These are phyloP conservation scores for Oscheius sp. DNA, from an alignment of 1,140 invertebrate genomes.

Conservation along the genomic window DNA sequence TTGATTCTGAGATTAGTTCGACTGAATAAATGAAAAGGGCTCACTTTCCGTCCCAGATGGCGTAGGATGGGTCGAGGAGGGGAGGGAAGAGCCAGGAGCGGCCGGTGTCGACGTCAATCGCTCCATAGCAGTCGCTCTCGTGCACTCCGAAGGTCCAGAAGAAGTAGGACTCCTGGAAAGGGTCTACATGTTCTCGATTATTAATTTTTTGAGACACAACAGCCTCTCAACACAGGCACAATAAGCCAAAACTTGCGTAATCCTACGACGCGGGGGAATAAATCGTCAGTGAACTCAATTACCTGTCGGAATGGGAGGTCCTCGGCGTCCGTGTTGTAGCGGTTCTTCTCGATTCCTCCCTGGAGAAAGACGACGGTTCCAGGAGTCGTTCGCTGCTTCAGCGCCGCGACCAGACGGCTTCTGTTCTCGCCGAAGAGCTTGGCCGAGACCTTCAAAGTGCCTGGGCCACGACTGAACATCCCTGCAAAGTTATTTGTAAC, in stretches of 20 bases:
- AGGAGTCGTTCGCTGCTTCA: slow-evolving; percentile 23
- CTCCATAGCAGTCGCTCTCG: slow-evolving; percentile 51
- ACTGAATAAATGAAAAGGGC: slow-evolving; percentile 11
- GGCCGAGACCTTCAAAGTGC: slow-evolving; percentile 48
- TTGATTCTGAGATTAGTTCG: slow-evolving; percentile 46
- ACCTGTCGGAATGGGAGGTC: slow-evolving; percentile 57
- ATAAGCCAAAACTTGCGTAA: too few relatives aligned
- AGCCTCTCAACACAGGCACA: too few relatives aligned
- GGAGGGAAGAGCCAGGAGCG: slow-evolving; percentile 53
- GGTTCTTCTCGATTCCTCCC: slow-evolving; percentile 52
- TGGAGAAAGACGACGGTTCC: slow-evolving; percentile 46
- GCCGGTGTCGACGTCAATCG: slow-evolving; percentile 51
- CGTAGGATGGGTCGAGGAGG: slow-evolving; percentile 48
- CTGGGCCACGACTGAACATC: slow-evolving; percentile 2
- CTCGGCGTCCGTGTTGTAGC: slow-evolving; percentile 58
- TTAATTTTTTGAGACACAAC: slow-evolving; percentile 14
- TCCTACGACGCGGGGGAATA: too few relatives aligned
- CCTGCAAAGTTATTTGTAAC: too few relatives aligned
- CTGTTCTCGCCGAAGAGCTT: slow-evolving; percentile 52
- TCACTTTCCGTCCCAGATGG: slow-evolving; percentile 58
- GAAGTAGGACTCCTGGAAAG: slow-evolving; percentile 56
- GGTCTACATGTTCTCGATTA: not conserved
- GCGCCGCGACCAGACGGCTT: slow-evolving; percentile 42
- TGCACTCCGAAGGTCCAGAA: slow-evolving; percentile 61
- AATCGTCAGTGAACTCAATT: slow-evolving; percentile 1